Conservation (phyloP, 2,113 vertebrate genomes). For the Lagenorhynchus albirostris region DNA sequence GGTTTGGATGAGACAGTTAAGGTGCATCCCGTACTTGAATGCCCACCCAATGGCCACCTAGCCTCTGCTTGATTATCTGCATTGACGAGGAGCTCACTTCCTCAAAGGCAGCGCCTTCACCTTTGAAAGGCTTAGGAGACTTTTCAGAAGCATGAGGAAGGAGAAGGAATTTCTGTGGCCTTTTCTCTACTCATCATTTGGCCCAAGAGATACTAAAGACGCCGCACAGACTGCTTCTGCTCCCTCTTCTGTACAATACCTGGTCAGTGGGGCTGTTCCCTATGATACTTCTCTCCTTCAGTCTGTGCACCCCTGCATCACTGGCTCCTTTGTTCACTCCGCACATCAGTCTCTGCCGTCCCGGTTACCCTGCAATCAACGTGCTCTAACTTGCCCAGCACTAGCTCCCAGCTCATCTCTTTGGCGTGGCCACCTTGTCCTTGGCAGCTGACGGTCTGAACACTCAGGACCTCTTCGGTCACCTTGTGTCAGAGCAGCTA, state of each 20-base stretch:
- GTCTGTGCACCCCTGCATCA: not conserved
- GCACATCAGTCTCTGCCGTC: not conserved
- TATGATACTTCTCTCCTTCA: not conserved
- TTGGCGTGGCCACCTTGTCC: not conserved
- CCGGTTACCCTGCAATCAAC: not conserved
- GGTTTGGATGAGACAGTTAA: not conserved
- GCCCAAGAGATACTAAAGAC: not conserved
- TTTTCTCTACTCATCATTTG: not conserved
- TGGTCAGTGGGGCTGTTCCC: accelerated
- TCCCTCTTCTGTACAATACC: not conserved
- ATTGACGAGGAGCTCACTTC: not conserved
- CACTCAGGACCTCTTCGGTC: not conserved
- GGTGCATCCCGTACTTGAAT: not conserved
- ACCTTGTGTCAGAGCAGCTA: not conserved
- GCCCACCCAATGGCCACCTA: not conserved
- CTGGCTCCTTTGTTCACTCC: not conserved
- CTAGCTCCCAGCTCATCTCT: not conserved
- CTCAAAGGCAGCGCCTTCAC: not conserved
- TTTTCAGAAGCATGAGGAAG: not conserved
- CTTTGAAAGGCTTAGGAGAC: not conserved
- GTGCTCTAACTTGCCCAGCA: not conserved
- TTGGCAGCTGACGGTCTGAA: not conserved
- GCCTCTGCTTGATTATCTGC: not conserved
- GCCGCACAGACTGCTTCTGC: not conserved
- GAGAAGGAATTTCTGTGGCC: not conserved